phyloP scores from a whole-genome alignment of 2,888 invertebrate species.

The Fissipunctia ypsillon region DNA sequence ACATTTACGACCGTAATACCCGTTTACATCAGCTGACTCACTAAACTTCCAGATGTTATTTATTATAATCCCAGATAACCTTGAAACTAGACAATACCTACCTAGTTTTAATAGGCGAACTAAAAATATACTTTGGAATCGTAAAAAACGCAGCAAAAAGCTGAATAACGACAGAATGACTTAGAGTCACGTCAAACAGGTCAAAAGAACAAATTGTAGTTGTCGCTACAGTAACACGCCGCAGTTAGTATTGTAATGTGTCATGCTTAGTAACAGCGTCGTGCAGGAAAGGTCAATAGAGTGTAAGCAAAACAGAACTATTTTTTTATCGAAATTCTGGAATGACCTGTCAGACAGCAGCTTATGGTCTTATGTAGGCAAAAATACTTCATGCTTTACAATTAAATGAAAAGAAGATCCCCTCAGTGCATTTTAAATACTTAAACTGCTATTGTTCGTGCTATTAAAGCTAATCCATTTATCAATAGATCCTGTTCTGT shows the following conservation, averaged over 20 bases:
- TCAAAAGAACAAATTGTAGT: slow-evolving; percentile 58
- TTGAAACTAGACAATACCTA: slow-evolving; percentile 59
- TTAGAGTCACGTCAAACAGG: slow-evolving; percentile 61
- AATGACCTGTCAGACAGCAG: background rate
- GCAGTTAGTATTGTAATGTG: slow-evolving; percentile 35
- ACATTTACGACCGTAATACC: slow-evolving; percentile 33
- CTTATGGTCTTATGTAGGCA: background rate
- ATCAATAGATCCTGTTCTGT: slow-evolving; percentile 1
- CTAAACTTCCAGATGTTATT: slow-evolving; percentile 47
- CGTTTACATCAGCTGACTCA: slow-evolving; percentile 46
- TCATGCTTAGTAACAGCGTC: slow-evolving; percentile 11
- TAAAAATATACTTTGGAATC: slow-evolving; percentile 48
- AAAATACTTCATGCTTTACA: background rate
- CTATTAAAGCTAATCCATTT: background rate
- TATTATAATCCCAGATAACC: slow-evolving; percentile 57
- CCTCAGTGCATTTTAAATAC: background rate
- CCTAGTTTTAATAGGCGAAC: slow-evolving; percentile 45
- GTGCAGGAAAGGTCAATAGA: background rate
- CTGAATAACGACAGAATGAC: slow-evolving; percentile 63
- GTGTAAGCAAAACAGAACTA: background rate
- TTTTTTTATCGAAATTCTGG: background rate
- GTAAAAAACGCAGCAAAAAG: slow-evolving; percentile 55
- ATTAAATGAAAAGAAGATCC: too few relatives aligned
- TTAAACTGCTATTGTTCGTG: background rate
- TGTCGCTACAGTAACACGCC: slow-evolving; percentile 44